Percentiles rank a stretch among this genome's conserved stretches.
These are phyloP conservation scores for Nemurella pictetii DNA, from an alignment of 2,888 invertebrate genomes.

Conservation along the genomic window DNA sequence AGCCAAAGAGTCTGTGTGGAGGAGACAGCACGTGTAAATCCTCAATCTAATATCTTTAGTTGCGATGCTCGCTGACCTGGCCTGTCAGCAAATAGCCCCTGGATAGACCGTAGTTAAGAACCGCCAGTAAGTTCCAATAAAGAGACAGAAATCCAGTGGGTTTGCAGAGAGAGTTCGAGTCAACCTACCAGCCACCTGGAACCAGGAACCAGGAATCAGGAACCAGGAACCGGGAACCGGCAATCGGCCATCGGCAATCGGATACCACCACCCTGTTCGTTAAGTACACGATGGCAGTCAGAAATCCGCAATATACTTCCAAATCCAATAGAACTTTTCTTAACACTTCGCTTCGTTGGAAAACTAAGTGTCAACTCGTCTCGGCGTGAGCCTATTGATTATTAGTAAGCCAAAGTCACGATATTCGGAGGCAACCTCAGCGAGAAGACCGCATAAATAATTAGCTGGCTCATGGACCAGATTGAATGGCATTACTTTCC, in stretches of 20 bases:
- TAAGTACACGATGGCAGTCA: neutral
- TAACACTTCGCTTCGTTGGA: neutral
- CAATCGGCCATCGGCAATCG: neutral
- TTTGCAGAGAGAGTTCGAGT: neutral
- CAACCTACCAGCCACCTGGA: neutral
- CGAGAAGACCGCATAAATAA: neutral
- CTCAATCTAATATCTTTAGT: constrained; percentile 5
- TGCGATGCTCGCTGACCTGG: constrained; percentile 25
- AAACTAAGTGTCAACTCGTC: neutral
- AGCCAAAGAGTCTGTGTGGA: neutral
- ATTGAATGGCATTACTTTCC: neutral
- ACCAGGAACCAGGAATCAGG: neutral
- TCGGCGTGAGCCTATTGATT: neutral
- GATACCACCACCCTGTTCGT: neutral
- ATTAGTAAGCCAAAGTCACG: neutral
- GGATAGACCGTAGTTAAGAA: neutral
- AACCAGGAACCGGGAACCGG: neutral
- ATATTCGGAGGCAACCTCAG: neutral
- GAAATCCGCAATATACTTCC: neutral
- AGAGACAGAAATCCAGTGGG: neutral
- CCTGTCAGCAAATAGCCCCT: constrained; percentile 12
- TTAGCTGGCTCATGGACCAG: neutral
- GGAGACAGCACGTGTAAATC: constrained; percentile 24
- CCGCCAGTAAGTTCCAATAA: neutral
- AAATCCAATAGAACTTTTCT: neutral